Conservation (phyloP, 2,888 invertebrate genomes). For the Romanomermis culicivorax region DNA sequence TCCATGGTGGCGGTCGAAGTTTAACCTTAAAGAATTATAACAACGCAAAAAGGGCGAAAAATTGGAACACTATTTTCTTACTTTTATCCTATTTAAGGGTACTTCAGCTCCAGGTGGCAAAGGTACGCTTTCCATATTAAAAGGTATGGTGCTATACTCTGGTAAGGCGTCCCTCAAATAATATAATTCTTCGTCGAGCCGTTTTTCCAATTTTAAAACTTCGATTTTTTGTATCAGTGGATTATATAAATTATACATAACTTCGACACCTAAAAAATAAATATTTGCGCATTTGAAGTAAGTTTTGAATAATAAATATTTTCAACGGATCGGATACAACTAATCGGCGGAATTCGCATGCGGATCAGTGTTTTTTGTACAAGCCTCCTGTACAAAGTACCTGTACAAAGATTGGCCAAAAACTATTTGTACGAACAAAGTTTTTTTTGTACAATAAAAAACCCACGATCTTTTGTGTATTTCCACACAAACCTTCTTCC, state of each 20-base stretch:
- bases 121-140: conserved; percentile 67
- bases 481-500: too few relatives aligned
- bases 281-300: too few relatives aligned
- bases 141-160: conserved; percentile 73
- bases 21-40: conserved; percentile 35
- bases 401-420: too few relatives aligned
- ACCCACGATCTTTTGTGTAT: too few relatives aligned
- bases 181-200: conserved; percentile 63
- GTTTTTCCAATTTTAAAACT: conserved; percentile 69
- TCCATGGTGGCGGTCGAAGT: conserved; percentile 53
- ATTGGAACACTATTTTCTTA: conserved; percentile 15
- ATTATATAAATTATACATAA: conserved; percentile 70
- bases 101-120: conserved; percentile 50
- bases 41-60: neutral
- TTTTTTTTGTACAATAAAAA: too few relatives aligned
- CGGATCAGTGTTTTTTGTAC: too few relatives aligned
- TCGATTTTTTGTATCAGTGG: conserved; percentile 72
- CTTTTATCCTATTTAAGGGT: conserved; percentile 45
- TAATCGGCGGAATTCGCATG: too few relatives aligned
- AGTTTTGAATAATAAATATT: conserved; percentile 9
- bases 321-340: conserved; percentile 7
- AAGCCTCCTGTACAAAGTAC: too few relatives aligned
- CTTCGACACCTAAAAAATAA: conserved; percentile 39
- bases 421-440: too few relatives aligned
- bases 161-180: conserved; percentile 60